phyloP scores from a whole-genome alignment of 1,140 invertebrate genomes.

The Pseudachorutes palmiensis region DNA sequence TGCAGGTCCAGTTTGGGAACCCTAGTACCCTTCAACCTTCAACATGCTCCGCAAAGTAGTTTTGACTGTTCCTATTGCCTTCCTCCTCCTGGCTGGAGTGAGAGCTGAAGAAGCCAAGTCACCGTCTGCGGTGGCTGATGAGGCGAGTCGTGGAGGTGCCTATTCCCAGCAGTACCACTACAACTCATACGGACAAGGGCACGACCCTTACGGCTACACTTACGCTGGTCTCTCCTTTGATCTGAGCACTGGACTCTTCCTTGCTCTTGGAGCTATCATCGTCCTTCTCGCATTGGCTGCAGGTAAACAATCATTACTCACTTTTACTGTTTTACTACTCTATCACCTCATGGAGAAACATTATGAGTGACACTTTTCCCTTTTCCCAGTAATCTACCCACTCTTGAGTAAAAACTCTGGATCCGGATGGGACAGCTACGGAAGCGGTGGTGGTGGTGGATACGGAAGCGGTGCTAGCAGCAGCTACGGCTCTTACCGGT shows the following conservation, averaged over 20 bases:
- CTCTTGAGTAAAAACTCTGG: slow-evolving; percentile 38
- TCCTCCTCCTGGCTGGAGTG: slow-evolving; percentile 36
- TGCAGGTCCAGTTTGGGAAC: slow-evolving; percentile 12
- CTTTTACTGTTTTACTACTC: neutral
- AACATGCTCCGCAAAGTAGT: slow-evolving; percentile 36
- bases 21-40: neutral
- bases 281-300: slow-evolving; percentile 38
- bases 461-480: slow-evolving; percentile 16
- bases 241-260: slow-evolving; percentile 38
- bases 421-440: slow-evolving; percentile 26
- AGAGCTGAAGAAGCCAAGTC: slow-evolving; percentile 29
- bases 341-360: neutral
- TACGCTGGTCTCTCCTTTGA: slow-evolving; percentile 38
- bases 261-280: slow-evolving; percentile 39
- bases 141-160: slow-evolving; percentile 34
- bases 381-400: slow-evolving; percentile 37
- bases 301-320: slow-evolving; percentile 31
- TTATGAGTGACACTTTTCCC: neutral
- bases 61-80: slow-evolving; percentile 36
- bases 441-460: slow-evolving; percentile 26
- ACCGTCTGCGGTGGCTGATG: slow-evolving; percentile 28
- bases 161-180: slow-evolving; percentile 38
- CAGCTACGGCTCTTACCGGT: slow-evolving; percentile 36
- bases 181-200: slow-evolving; percentile 34
- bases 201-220: slow-evolving; percentile 39